Base-by-base conservation (phyloP, 2,797 vertebrate genomes). In the Cephalopachus bancanus region DNA sequence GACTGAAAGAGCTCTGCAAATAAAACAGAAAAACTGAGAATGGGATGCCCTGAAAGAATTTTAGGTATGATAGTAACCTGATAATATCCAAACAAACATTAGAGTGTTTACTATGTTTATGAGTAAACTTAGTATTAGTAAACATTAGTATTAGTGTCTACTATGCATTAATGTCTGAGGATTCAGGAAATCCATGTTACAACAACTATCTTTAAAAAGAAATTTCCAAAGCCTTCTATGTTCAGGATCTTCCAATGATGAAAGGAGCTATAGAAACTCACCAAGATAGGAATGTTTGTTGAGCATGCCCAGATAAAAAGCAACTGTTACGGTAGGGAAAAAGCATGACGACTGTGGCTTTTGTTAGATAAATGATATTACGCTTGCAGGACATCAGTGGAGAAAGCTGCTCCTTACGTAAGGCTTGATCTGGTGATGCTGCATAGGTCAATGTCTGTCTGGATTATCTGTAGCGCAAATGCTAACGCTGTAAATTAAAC, bases 391-490 rank as follows among this genome's bases (percentile, higher is more conserved):
- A 95, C 65, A 78, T 81, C 83, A 90, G 83, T 94, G n/a, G 22
- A 96, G 93, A 97, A 91, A 67, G 91, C 60, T 94, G 2, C 59
- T 96, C 76, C 91, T 95, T 92, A 93, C 76, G 80, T 93, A 96
- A 97, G 67, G 49, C 91, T 97, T 95, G 91, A 22, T 96, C n/a
- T 11, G 92, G 55, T 37, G 93, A 95, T 75, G 95, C 64, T 86
- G 71, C 37, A 96, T 89, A 81, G 95, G 97, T 94, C 94, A 94
- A 55, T 81, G 94, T 91, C 96, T 96, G 64, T 60, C 94, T 79
- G 83, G 94, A 96, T 94, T 97, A 96, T 74, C 83, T 90, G 65
- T 53, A 97, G 88, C 72, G 86, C 94, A 97, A 98, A 89, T 97
- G 90, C 86, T 90, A 97, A 72, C 91, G 84, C 92, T 3, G 60